Base-by-base conservation (phyloP, 2,113 vertebrate species). In the Mastomys coucha region DNA sequence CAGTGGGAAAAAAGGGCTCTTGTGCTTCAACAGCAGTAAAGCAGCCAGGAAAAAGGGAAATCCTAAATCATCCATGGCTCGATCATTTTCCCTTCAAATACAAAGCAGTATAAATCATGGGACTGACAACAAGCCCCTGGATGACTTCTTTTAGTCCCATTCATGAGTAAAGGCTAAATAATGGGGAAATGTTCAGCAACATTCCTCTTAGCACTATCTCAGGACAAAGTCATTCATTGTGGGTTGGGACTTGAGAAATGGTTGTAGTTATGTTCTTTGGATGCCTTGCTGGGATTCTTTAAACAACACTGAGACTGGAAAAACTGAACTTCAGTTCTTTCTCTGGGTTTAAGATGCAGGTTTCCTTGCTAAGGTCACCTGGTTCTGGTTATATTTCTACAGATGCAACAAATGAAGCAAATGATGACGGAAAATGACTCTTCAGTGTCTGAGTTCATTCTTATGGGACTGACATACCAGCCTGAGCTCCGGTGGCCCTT, bases 401-500 rank as follows among this genome's bases (percentile, higher is more conserved):
- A 94, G 39, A 53, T 88, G 53, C 20, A 1, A 42, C 69, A 9
- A 1, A 5, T 28, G 26, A 31, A 56, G 36, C 69, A 28, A 88
- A 58, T 88, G 51, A 7, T 26, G 56, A 5, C 22, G 31, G 39
- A 78, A 70, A 97, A 95, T 93, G 49, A 33, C 5, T 92, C 96
- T 12, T 81, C 86, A 31, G 89, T 88, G n/a, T 88, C 20, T 1
- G 89, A 95, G 0, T 97, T 96, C 49, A 53, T 94, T 39, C 80
- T 97, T 7, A 13, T 14, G 26, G 96, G 94, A 49, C 49, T 97
- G 33, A 95, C 94, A 92, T 49, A 88, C 2, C 5, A 63, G 7
- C 31, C 85, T 16, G 89, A 88, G n/a, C 81, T 97, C 56, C 85
- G 91, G 3, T 33, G 95, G 5, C 69, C 80, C 0, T 45, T 96